A percentile compares a stretch with the other conserved stretches of the same genome.
These are phyloP conservation scores for Stictocephala bisonia DNA, from an alignment of 2,888 invertebrate species.

Conservation along the genomic window DNA sequence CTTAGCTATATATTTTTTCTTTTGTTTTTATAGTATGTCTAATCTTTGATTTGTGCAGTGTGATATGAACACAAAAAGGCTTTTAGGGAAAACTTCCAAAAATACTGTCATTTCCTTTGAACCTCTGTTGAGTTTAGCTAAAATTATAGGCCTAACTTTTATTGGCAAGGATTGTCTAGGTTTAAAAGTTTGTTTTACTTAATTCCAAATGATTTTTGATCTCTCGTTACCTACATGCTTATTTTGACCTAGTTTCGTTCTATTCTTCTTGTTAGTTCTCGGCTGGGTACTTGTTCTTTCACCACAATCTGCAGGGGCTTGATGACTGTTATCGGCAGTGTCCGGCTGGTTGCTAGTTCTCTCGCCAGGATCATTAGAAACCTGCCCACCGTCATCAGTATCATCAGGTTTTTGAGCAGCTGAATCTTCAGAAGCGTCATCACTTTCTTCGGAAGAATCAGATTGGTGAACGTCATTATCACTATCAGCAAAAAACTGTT, in stretches of 20 bases:
- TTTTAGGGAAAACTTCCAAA: constrained; percentile 41
- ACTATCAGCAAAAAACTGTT: constrained; percentile 14
- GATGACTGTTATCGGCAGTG: not conserved
- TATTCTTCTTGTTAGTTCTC: not conserved
- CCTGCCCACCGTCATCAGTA: not conserved
- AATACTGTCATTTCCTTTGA: constrained; percentile 41
- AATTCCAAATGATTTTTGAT: not conserved
- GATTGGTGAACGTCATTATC: not conserved
- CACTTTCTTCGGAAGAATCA: constrained; percentile 2
- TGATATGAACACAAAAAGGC: constrained; percentile 41
- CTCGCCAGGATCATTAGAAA: not conserved
- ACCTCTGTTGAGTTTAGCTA: not conserved
- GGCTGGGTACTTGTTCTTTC: not conserved
- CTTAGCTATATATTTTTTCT: not conserved
- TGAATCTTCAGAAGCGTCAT: not conserved
- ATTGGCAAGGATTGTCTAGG: not conserved
- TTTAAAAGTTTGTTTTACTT: not conserved
- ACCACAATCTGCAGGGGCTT: not conserved
- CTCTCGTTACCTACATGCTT: not conserved
- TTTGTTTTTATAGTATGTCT: constrained; percentile 36
- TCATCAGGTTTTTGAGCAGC: not conserved
- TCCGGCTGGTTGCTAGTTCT: not conserved
- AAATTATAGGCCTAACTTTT: not conserved
- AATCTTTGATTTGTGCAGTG: constrained; percentile 46
- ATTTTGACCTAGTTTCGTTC: not conserved